These are phyloP conservation scores for Eulemur rufifrons DNA, from an alignment of 2,113 vertebrate genomes.

Conservation along the genomic window DNA sequence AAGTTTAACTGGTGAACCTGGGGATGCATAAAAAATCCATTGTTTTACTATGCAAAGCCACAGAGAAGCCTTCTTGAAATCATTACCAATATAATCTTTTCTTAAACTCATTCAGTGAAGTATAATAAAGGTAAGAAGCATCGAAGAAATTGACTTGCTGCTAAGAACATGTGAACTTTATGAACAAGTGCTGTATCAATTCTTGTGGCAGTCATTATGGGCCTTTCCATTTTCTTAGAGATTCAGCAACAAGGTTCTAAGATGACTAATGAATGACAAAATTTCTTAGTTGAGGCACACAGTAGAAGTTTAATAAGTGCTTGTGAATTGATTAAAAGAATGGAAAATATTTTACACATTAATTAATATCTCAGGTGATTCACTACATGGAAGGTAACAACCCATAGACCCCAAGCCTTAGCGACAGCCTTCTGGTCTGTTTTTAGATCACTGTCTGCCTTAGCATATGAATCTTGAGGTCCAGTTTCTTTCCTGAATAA, in stretches of 20 bases:
- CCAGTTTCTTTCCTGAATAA: background rate
- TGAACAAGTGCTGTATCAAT: background rate
- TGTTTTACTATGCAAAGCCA: background rate
- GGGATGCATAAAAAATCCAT: background rate
- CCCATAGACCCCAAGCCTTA: background rate
- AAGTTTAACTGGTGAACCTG: background rate
- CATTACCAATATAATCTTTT: background rate
- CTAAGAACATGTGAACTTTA: background rate
- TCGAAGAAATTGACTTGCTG: background rate
- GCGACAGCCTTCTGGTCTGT: background rate
- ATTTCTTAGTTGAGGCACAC: background rate
- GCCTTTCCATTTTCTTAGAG: background rate
- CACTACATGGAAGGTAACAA: background rate
- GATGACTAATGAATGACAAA: background rate
- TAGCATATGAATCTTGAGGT: background rate
- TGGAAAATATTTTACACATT: background rate
- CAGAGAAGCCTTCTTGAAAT: background rate
- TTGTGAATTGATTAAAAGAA: background rate
- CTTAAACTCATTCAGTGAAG: background rate
- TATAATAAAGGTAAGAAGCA: background rate
- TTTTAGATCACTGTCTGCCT: background rate
- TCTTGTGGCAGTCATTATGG: background rate
- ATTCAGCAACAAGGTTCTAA: background rate
- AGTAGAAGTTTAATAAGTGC: background rate
- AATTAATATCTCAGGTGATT: background rate